Evolutionary conservation across 1,140 invertebrate species (phyloP), one percentile per base, ranked within the genome.

Genomic region (Lasaia peninsularis): DNA sequence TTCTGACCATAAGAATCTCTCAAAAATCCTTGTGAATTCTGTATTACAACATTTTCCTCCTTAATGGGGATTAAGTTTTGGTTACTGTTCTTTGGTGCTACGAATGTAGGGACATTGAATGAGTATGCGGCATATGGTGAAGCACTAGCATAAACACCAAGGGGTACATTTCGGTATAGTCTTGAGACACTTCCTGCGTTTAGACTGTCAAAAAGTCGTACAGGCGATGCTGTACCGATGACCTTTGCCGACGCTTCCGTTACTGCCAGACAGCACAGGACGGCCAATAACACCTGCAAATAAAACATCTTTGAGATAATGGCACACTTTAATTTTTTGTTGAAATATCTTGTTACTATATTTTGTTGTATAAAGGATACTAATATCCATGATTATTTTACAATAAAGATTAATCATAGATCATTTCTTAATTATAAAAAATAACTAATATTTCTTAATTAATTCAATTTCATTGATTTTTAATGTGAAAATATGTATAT

Each of bases 1-100:
- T 64, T 69, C 28, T 88, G 84, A 16, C 85, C 85, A 54, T 88
- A 88, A 0, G 85, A 88, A 59, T 88, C 85, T 59, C 67, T 84
- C 24, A 88, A 68, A 48, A 65, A 77, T 32, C 65, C 73, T 34
- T 78, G 75, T n/a, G 63, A 58, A 28, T 75, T 84, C 20, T 84
- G 74, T 16, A 73, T 61, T 21, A 72, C 32, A 6, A 64, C 58
- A 14, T 60, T 63, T 52, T 69, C 68, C 63, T 71, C 60, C 40
- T 78, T 80, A 16, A 84, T 69, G 2, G 80, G 78, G 11, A 78
- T 54, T n/a, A 78, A 7, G 16, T 40, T 34, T 32, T 72, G 69
- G 66, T 65, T 11, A 67, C 53, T 49, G 10, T 40, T 40, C 64
- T 75, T 33, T 10, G 71, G 73, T 0, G 70, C 37, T 7, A 67